These are phyloP conservation scores for Rhinichthys osculus DNA, from an alignment of 2,797 vertebrate species.

Conservation along the genomic window DNA sequence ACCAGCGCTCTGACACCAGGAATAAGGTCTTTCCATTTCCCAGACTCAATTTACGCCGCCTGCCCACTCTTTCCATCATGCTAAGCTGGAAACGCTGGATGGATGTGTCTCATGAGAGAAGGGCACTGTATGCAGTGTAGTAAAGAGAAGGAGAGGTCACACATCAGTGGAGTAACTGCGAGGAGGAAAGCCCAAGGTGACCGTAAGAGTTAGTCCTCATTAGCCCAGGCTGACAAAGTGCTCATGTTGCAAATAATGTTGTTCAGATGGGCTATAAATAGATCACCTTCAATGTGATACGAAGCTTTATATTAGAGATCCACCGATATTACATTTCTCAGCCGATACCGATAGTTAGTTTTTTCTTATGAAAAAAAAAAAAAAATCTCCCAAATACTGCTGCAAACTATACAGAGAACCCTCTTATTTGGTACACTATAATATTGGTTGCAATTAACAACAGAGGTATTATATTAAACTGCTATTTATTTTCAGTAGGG, in stretches of 20 bases:
- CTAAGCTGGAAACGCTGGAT: neutral
- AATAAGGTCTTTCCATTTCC: slow-evolving; percentile 60
- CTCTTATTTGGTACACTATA: too few species aligned
- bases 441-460: too few species aligned
- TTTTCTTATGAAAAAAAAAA: too few species aligned
- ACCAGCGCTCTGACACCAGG: slow-evolving; percentile 15
- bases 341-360: too few species aligned
- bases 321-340: too few species aligned
- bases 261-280: slow-evolving; percentile 23
- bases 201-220: neutral
- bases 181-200: slow-evolving; percentile 33
- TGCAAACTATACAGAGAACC: too few species aligned
- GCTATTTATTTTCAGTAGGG: too few species aligned
- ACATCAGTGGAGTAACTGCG: slow-evolving; percentile 20
- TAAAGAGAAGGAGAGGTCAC: slow-evolving; percentile 1
- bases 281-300: slow-evolving; percentile 13
- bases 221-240: neutral
- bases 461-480: too few species aligned
- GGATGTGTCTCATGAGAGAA: slow-evolving; percentile 15
- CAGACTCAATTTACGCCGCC: slow-evolving; percentile 66
- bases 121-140: neutral
- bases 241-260: slow-evolving; percentile 14
- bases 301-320: neutral
- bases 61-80: slow-evolving; percentile 65
- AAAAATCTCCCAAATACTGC: too few species aligned